These are phyloP conservation scores for Antidorcas marsupialis DNA, from an alignment of 2,113 vertebrate genomes.

Conservation along the genomic window DNA sequence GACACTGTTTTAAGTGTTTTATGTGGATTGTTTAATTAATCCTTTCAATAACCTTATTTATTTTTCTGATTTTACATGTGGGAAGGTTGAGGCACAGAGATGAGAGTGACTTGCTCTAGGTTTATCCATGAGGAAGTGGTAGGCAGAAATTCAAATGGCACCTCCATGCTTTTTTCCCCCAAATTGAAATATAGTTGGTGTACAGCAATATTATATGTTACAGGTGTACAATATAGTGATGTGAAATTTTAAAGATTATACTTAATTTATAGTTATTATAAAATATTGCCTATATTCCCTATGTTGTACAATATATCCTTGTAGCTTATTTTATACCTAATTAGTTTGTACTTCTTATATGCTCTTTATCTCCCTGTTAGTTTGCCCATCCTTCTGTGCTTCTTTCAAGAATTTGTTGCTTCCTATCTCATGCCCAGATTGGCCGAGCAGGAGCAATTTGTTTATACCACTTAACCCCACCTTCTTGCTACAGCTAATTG, in stretches of 20 bases:
- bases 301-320: not conserved
- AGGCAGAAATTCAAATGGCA: not conserved
- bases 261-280: not conserved
- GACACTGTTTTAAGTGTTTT: not conserved
- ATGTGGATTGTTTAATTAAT: not conserved
- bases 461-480: not conserved
- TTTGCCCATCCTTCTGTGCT: not conserved
- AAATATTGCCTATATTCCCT: not conserved
- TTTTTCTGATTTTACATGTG: not conserved
- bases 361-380: not conserved
- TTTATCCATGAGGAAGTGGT: not conserved
- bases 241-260: not conserved
- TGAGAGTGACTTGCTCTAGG: not conserved
- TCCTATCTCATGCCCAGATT: not conserved
- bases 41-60: not conserved
- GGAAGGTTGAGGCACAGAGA: not conserved
- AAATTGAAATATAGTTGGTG: not conserved
- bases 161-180: not conserved
- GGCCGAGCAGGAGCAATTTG: not conserved
- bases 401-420: not conserved
- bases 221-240: not conserved
- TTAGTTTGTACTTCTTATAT: not conserved
- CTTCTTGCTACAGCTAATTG: not conserved
- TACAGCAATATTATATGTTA: not conserved
- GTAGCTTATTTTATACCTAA: not conserved